A percentile compares a stretch with the other conserved stretches of the same genome.
These are phyloP conservation scores for Delphinus delphis DNA, from an alignment of 2,113 vertebrate species.

Conservation along the genomic window DNA sequence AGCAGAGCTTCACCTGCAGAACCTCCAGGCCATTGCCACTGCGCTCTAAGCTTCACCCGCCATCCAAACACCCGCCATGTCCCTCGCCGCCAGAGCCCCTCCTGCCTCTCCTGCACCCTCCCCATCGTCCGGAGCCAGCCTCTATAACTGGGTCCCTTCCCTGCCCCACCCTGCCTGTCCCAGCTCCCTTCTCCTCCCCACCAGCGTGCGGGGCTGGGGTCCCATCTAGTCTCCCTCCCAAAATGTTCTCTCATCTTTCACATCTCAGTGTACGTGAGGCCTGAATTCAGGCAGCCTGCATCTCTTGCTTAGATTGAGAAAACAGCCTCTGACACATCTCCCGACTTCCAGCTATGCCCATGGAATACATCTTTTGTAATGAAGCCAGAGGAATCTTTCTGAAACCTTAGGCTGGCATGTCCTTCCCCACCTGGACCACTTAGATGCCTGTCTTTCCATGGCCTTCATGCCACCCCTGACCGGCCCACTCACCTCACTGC, in stretches of 20 bases:
- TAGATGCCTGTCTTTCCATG: background rate
- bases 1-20: background rate
- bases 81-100: background rate
- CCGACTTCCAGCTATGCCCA: background rate
- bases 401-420: background rate
- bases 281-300: background rate
- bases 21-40: background rate
- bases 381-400: background rate
- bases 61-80: too few relatives aligned
- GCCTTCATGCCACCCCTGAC: background rate
- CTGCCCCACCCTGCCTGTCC: background rate
- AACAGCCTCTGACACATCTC: background rate
- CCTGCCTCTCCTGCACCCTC: background rate
- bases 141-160: background rate
- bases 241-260: background rate
- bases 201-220: background rate
- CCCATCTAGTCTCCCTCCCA: background rate
- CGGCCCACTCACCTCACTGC: background rate
- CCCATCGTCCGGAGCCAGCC: background rate
- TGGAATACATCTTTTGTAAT: background rate
- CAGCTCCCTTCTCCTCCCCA: background rate
- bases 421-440: background rate
- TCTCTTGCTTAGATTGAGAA: background rate
- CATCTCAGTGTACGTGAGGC: background rate
- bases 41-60: background rate